Evolutionary conservation across 2,797 vertebrate genomes (phyloP), one percentile per base, ranked within the genome.

Genomic region (Acanthiza pusilla): DNA sequence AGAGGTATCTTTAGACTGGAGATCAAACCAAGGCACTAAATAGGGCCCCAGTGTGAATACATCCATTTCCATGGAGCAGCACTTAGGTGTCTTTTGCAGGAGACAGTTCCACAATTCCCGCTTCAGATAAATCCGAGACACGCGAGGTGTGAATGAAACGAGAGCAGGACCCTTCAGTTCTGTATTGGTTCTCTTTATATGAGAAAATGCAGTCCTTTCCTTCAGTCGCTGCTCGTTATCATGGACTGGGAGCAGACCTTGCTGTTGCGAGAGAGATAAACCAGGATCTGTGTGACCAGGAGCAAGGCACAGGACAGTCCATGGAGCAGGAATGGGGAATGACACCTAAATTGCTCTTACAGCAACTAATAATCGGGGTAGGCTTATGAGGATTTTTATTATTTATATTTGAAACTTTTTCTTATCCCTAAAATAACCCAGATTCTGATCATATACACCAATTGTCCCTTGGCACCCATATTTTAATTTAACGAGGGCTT

Each of bases 21-120:
- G 85, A 95, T 96, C 91, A 93, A 96, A 95, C 76, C 63, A n/a
- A 73, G 71, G 62, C 76, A 61, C 88, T 95, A 94, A 95, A 95
- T 79, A 88, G 82, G 60, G 30, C 65, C 87, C 21, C 83, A 74
- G 83, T 88, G 89, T 96, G 92, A 92, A 73, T 70, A 45, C 55
- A 85, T 92, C 22, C 48, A 67, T 91, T 81, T 93, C 87, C 73
- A 71, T 29, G 54, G 73, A 94, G 89, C 65, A 57, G 63, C 63
- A 78, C 85, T 90, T 47, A 36, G 60, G 82, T 68, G 88, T 77
- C 82, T 91, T 83, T 96, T 57, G 62, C 60, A 88, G 76, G 63
- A 91, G 89, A 73, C 53, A 78, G 87, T 75, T 92, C 85, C 85
- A 75, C 78, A 86, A 84, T 78, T 91, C 79, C 61, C 17, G 21